These are phyloP conservation scores for Anomalospiza imberbis DNA, from an alignment of 2,797 vertebrate genomes.

Conservation along the genomic window DNA sequence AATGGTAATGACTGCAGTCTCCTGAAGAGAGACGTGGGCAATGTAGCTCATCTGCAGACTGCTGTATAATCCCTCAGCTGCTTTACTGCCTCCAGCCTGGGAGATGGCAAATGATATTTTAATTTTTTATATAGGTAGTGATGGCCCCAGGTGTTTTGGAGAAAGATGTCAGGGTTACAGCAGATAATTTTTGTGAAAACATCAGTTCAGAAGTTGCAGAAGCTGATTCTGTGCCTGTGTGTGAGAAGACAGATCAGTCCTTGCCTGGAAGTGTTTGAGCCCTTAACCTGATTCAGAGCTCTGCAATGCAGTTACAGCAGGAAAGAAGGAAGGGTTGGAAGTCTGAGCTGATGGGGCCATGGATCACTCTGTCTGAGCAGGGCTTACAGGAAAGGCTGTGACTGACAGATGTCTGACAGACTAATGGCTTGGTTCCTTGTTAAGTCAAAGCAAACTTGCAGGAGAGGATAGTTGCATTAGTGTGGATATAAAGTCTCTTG, in stretches of 20 bases:
- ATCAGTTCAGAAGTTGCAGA: not conserved
- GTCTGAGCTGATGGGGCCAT: not conserved
- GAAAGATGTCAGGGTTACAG: accelerated
- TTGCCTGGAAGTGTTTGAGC: not conserved
- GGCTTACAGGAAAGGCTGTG: not conserved
- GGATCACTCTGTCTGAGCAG: not conserved
- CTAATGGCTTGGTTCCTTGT: not conserved
- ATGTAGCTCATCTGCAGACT: not conserved
- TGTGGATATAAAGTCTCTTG: not conserved
- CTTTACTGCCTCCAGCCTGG: not conserved
- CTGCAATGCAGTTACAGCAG: not conserved
- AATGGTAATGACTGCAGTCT: not conserved
- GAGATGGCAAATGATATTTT: not conserved
- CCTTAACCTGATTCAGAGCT: not conserved
- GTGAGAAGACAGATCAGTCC: not conserved
- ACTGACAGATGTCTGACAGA: not conserved
- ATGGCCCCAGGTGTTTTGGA: not conserved
- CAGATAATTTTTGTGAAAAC: not conserved
- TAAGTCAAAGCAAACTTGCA: not conserved
- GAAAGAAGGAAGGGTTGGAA: not conserved
- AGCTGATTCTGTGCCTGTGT: not conserved
- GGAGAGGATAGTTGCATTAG: not conserved
- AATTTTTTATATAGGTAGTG: not conserved
- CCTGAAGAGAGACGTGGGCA: not conserved
- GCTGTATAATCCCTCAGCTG: not conserved